Conservation (phyloP, 2,888 invertebrate genomes). For the Selenia dentaria region DNA sequence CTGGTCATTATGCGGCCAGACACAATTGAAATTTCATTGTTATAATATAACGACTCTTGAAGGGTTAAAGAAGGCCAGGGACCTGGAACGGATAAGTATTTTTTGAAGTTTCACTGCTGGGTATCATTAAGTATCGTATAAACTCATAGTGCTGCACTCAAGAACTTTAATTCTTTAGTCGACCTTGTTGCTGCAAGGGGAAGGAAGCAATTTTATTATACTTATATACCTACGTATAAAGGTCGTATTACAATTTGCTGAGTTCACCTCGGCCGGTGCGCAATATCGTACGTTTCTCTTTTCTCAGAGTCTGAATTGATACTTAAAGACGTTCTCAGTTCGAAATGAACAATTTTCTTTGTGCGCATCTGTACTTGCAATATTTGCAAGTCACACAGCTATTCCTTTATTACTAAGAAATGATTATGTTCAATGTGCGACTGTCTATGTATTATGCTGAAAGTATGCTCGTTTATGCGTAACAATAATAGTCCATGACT, state of each 20-base stretch:
- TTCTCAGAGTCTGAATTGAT: constrained; percentile 19
- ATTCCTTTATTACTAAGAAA: neutral
- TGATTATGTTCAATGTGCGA: neutral
- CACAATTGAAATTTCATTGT: no score
- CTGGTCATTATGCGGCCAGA: no score
- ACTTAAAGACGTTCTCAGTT: constrained; percentile 16
- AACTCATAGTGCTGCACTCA: no score
- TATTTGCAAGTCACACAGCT: constrained; percentile 13
- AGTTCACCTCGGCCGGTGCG: constrained; percentile 29
- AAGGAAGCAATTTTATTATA: constrained; percentile 60
- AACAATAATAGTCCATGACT: constrained; percentile 2
- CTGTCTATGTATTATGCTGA: neutral
- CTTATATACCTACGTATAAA: constrained; percentile 37
- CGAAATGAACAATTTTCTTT: constrained; percentile 15
- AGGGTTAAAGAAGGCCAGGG: no score
- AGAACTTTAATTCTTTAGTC: constrained; percentile 19
- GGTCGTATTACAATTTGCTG: constrained; percentile 38
- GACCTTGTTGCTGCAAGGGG: constrained; percentile 35
- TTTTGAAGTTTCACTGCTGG: no score
- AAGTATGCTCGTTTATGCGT: neutral
- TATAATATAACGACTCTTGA: no score
- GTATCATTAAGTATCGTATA: no score
- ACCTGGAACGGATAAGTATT: no score
- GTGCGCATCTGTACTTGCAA: constrained; percentile 5
- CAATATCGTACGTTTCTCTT: constrained; percentile 27